Base-by-base conservation (phyloP, 2,888 invertebrate species). In the Cacoxenus indagator region DNA sequence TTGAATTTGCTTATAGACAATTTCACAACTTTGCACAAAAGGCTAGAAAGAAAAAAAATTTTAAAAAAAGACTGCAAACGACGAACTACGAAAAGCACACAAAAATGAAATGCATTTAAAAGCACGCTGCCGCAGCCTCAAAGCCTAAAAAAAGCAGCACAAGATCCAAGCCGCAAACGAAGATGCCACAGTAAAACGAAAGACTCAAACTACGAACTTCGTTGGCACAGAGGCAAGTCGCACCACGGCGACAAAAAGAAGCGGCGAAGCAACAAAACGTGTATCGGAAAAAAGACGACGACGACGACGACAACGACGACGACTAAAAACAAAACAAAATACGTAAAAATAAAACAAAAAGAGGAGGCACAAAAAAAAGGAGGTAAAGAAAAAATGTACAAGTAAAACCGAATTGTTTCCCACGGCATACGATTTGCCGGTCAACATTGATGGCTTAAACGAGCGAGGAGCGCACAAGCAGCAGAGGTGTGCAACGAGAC, bases 371-470 rank as follows among this genome's bases (percentile, higher is more conserved):
- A 86, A 74, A 75, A 72, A 71, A 78, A 73, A 76, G 74, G 71
- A 69, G 71, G 71, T 75, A 76, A 77, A 75, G 74, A 75, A 81
- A 79, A 83, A 78, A 83, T 78, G 75, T 83, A 84, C 84, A 87
- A 87, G 84, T 84, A 87, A 88, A 87, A 87, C 87, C 87, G 87
- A 88, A 88, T 88, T 88, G 88, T 88, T 88, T 88, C 88, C 88
- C 88, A 88, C 88, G 88, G 88, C 88, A 88, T 88, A 87, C 88
- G 88, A 88, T 88, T 88, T 87, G 88, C 88, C 88, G 88, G 88
- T 88, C 88, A 88, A 88, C 88, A 87, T 86, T 87, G 87, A 85
- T 82, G 83, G 81, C 77, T 82, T 76, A 79, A 76, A 74, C 77
- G 78, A 72, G 71, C 71, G 17, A 43, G 51, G 45, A 75, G 70